Base-by-base conservation (phyloP, 2,888 invertebrate genomes). In the Griposia aprilina region DNA sequence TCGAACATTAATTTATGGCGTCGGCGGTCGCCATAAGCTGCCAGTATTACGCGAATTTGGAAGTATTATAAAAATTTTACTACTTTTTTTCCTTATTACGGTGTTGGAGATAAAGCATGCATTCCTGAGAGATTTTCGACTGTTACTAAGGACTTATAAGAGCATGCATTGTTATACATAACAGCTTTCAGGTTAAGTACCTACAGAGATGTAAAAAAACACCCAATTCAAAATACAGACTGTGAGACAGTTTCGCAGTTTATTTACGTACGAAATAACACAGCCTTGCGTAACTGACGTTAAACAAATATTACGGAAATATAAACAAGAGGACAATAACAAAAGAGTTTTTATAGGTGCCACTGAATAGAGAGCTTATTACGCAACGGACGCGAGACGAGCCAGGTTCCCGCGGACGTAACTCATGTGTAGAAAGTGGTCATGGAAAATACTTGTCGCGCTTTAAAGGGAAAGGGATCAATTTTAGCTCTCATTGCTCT, bases 401-500 rank as follows among this genome's bases (percentile, higher is more conserved):
- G 80, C 84, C 84, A 66, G 85, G 91, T 92, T 93, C 92, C 90
- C 90, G 91, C 92, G 91, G 91, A 91, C 91, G 90, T 91, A 90
- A 90, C 88, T 83, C 78, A 80, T 85, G 74, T 67, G 74, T 93
- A 91, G 93, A 93, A 94, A 93, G 93, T 93, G 88, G 81, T 79
- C 41, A 71, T 59, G 79, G 83, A 89, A 89, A 90, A 88, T 86
- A 72, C 78, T 72, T 73, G 76, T 67, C 76, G 75, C 36, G 75
- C 36, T 57, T 68, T 78, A 78, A 86, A 91, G 90, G 91, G 92
- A 93, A 93, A 92, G 91, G 92, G 89, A 86, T 88, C 73, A 83
- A 82, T 86, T 89, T 91, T 79, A 83, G 59, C 66, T 88, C 82
- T 79, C 79, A 48, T 60, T 59, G 36, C 74, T 76, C 57, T 36